These are phyloP conservation scores for Hirtodrosophila cameraria DNA, from an alignment of 2,888 invertebrate species.

Conservation along the genomic window DNA sequence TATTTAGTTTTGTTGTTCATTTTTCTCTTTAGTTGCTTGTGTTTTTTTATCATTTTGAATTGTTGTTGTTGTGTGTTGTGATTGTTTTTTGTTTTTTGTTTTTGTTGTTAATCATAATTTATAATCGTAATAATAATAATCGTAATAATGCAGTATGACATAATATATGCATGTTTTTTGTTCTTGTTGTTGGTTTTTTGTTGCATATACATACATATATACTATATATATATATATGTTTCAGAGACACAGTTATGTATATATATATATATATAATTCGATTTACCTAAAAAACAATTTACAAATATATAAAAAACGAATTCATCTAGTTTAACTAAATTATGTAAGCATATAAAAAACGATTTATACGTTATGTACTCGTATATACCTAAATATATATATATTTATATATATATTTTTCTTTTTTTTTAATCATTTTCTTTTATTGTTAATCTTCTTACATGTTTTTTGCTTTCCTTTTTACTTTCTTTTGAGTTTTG, in stretches of 20 bases:
- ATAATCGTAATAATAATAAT: slow-evolving; percentile 52
- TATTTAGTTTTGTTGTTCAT: slow-evolving; percentile 59
- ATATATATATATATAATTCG: slow-evolving; percentile 77
- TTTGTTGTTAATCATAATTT: slow-evolving; percentile 50
- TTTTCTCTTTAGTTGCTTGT: slow-evolving; percentile 46
- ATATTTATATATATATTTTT: slow-evolving; percentile 29
- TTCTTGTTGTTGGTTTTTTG: slow-evolving; percentile 11
- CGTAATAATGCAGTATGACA: slow-evolving; percentile 69
- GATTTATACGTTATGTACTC: slow-evolving; percentile 44
- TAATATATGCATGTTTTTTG: slow-evolving; percentile 41
- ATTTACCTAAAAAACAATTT: slow-evolving; percentile 82
- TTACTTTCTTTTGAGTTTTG: slow-evolving; percentile 4
- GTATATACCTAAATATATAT: slow-evolving; percentile 16
- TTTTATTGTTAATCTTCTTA: slow-evolving; percentile 37
- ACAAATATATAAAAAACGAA: slow-evolving; percentile 78
- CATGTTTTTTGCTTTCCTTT: slow-evolving; percentile 1
- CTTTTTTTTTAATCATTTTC: slow-evolving; percentile 1
- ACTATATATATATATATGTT: slow-evolving; percentile 27
- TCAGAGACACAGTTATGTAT: slow-evolving; percentile 30
- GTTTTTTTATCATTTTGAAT: slow-evolving; percentile 28
- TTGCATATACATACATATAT: slow-evolving; percentile 11
- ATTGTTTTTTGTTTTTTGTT: too few species aligned
- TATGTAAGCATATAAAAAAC: slow-evolving; percentile 55
- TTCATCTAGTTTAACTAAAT: slow-evolving; percentile 68
- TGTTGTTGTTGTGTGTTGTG: slow-evolving; percentile 43